These are phyloP conservation scores for Umimayanthus kanabou DNA, from an alignment of 92 coral and sea anemone species.

Conservation along the genomic window DNA sequence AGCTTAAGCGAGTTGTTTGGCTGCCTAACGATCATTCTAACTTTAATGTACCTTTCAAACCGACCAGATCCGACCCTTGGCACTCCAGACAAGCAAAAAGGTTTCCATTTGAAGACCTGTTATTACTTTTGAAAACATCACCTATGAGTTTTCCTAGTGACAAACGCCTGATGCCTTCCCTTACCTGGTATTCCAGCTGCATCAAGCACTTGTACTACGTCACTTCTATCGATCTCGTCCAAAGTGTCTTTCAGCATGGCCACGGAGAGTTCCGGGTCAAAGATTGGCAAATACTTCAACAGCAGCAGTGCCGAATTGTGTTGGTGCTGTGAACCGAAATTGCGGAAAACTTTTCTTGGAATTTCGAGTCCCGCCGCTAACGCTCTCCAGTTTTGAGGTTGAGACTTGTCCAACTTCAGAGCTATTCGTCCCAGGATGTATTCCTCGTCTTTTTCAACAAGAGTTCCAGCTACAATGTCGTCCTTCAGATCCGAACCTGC, in stretches of 20 bases:
- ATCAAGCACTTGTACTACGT: conserved; percentile 68
- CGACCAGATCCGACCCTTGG: no score
- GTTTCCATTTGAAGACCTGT: no score
- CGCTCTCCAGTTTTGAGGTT: conserved; percentile 65
- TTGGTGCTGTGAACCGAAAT: conserved; percentile 74
- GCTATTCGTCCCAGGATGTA: conserved; percentile 75
- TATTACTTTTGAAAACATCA: no score
- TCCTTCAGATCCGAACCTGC: conserved; percentile 67
- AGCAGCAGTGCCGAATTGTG: conserved; percentile 73
- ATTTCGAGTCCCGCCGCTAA: conserved; percentile 72
- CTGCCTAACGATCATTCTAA: no score
- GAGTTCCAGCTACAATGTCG: conserved; percentile 69
- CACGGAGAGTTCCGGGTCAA: conserved; percentile 78
- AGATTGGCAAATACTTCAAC: conserved; percentile 80
- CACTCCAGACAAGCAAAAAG: no score
- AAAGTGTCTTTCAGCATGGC: conserved; percentile 64
- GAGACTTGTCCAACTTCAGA: conserved; percentile 63
- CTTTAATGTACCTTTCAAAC: no score
- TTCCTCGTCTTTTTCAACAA: conserved; percentile 72
- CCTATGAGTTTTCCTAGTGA: neutral
- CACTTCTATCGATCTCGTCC: conserved; percentile 53
- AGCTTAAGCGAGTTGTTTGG: no score
- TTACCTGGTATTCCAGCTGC: conserved; percentile 82
- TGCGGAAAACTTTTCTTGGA: conserved; percentile 74
- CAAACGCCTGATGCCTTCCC: neutral